These are phyloP conservation scores for Agelaius phoeniceus DNA, from an alignment of 2,113 vertebrate genomes.

Conservation along the genomic window DNA sequence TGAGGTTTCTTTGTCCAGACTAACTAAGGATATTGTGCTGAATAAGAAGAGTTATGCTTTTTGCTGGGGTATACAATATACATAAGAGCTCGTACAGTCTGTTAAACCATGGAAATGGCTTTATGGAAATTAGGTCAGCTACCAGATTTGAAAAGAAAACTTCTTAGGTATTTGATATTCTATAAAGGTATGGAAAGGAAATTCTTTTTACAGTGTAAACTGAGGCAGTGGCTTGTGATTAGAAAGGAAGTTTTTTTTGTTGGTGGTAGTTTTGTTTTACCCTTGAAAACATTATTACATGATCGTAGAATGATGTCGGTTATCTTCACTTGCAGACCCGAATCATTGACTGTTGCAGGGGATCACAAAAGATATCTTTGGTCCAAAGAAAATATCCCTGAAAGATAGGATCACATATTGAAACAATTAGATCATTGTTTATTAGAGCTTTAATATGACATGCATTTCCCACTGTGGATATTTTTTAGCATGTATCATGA, in stretches of 20 bases:
- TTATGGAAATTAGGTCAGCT: neutral
- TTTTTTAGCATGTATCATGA: neutral
- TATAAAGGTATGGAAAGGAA: neutral
- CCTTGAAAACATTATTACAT: neutral
- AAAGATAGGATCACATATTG: conserved; percentile 64
- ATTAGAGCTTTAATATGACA: neutral
- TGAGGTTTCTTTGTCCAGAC: neutral
- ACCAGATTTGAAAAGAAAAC: neutral
- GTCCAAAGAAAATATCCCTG: conserved; percentile 84
- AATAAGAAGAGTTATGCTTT: neutral
- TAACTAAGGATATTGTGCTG: neutral
- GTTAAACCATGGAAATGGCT: neutral
- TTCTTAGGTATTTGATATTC: neutral
- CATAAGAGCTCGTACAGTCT: neutral
- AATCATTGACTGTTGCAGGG: conserved; percentile 75
- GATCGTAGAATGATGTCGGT: neutral
- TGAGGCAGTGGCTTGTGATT: neutral
- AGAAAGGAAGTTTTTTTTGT: neutral
- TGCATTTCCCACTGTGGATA: neutral
- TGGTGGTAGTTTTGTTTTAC: neutral
- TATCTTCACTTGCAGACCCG: neutral
- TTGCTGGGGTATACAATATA: neutral
- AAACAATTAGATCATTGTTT: neutral
- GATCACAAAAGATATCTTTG: conserved; percentile 83
- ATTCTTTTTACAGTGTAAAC: neutral